Evolutionary conservation across 1,140 invertebrate genomes (phyloP).

Genomic region (Pentalonia nigronervosa): DNA sequence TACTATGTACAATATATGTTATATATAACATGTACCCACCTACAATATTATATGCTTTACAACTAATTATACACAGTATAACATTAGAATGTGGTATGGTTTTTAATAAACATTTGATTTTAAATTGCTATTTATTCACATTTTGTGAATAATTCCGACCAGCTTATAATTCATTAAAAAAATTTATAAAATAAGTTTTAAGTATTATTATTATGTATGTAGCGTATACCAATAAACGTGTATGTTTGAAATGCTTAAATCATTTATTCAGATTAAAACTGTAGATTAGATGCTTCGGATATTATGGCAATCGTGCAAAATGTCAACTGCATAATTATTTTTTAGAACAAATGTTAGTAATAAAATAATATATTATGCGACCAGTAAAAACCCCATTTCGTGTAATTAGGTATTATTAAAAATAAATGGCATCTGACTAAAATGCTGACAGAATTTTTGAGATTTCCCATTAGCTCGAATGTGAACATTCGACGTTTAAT

Average conservation of each 20-base stretch:
- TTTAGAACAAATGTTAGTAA: not conserved
- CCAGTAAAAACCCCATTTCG: not conserved
- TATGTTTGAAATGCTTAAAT: not conserved
- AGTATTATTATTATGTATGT: not conserved
- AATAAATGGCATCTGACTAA: not conserved
- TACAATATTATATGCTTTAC: not conserved
- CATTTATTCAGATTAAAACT: not conserved
- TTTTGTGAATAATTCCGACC: not conserved
- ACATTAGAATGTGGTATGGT: not conserved
- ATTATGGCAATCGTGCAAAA: not conserved
- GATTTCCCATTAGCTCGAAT: not conserved
- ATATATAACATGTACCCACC: not conserved
- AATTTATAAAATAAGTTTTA: not conserved
- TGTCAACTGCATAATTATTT: not conserved
- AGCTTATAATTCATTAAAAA: not conserved
- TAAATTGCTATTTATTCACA: not conserved
- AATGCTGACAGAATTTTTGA: not conserved
- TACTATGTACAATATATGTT: not conserved
- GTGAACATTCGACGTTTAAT: not conserved
- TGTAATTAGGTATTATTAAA: not conserved
- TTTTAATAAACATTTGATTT: not conserved
- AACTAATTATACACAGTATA: not conserved
- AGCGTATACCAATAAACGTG: not conserved
- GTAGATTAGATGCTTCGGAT: not conserved
- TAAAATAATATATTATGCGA: not conserved